Evolutionary conservation across 1,140 invertebrate genomes (phyloP).

Genomic region (Drosophila lini): DNA sequence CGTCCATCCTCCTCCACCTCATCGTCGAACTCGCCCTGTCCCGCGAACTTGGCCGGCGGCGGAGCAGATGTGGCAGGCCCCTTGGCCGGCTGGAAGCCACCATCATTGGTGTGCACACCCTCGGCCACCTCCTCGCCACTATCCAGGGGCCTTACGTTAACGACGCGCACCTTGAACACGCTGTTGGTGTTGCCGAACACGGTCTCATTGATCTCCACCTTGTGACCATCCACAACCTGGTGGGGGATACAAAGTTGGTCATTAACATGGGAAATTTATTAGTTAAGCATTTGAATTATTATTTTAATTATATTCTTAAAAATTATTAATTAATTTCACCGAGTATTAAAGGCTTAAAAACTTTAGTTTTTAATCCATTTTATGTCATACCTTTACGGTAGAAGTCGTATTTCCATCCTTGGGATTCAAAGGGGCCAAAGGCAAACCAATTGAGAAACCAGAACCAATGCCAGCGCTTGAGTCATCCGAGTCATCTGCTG

Average conservation of each 20-base stretch:
- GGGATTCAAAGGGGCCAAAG: slow-evolving; percentile 32
- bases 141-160: slow-evolving; percentile 77
- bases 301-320: neutral
- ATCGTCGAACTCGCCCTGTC: slow-evolving; percentile 46
- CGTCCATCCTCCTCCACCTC: slow-evolving; percentile 49
- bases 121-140: slow-evolving; percentile 71
- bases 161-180: slow-evolving; percentile 76
- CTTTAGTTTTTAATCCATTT: neutral
- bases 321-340: neutral
- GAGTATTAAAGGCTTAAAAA: too few relatives aligned
- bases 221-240: slow-evolving; percentile 80
- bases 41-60: neutral
- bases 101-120: slow-evolving; percentile 40
- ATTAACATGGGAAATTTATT: neutral
- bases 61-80: slow-evolving; percentile 55
- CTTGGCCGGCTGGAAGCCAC: slow-evolving; percentile 24
- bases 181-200: slow-evolving; percentile 71
- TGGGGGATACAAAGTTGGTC: neutral
- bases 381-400: slow-evolving; percentile 68
- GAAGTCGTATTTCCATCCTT: slow-evolving; percentile 73
- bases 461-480: slow-evolving; percentile 38
- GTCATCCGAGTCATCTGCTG: slow-evolving; percentile 10
- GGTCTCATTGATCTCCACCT: slow-evolving; percentile 80
- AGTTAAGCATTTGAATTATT: too few relatives aligned
- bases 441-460: slow-evolving; percentile 38